Conservation (phyloP, 2,888 invertebrate species). For the Pterostichus madidus region DNA sequence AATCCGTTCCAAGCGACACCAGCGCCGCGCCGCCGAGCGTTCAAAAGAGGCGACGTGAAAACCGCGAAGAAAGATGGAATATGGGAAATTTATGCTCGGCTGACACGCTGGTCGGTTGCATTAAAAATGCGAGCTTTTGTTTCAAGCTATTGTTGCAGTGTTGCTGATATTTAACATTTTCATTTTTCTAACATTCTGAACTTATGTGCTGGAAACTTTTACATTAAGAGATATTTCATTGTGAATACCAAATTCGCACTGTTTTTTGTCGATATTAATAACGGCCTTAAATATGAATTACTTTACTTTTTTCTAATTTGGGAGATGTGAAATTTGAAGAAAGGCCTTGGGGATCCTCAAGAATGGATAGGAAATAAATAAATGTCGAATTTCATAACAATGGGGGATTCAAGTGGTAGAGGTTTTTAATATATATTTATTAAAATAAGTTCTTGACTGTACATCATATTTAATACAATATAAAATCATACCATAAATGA, state of each 20-base stretch:
- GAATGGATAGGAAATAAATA: too few relatives aligned
- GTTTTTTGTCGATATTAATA: conserved; percentile 22
- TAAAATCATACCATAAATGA: too few relatives aligned
- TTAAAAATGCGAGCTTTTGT: conserved; percentile 37
- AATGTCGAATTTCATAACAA: too few relatives aligned
- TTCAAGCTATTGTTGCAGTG: conserved; percentile 43
- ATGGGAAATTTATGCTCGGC: conserved; percentile 44
- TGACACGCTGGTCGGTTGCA: conserved; percentile 38
- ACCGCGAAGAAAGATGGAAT: conserved; percentile 20
- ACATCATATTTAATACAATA: too few relatives aligned
- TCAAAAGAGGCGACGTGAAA: background rate
- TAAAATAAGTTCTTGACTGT: too few relatives aligned
- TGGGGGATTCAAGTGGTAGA: too few relatives aligned
- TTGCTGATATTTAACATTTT: conserved; percentile 49
- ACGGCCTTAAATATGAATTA: background rate
- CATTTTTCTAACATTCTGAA: conserved; percentile 41
- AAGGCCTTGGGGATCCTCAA: too few relatives aligned
- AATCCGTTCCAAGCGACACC: conserved; percentile 10
- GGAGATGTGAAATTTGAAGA: too few relatives aligned
- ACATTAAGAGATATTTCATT: conserved; percentile 40
- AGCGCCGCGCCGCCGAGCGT: background rate
- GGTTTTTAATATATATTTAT: too few relatives aligned
- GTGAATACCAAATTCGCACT: conserved; percentile 11
- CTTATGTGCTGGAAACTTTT: conserved; percentile 51
- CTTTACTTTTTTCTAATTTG: too few relatives aligned